Base-by-base conservation (phyloP, 2,888 invertebrate species). In the Eilema caniola region DNA sequence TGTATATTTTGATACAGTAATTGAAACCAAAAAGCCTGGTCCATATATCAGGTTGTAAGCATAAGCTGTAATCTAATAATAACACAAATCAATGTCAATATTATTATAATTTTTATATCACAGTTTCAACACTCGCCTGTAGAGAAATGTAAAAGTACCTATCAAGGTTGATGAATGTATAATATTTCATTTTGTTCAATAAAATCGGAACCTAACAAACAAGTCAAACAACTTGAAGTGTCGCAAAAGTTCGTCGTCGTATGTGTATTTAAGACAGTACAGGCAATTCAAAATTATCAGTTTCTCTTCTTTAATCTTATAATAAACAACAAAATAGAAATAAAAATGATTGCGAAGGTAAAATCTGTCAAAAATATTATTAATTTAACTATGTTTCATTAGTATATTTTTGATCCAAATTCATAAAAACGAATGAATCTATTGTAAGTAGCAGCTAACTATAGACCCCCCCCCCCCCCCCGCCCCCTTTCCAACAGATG, bases 261-360 rank as follows among this genome's bases (percentile, higher is more conserved):
- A 25, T 59, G n/a, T 56, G 59, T 66, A 66, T 66, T 57, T 57
- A 66, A 66, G 57, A 37, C 59, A 25, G 37, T 24, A 59, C 4
- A 37, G 31, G 10, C 41, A 41, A 56, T 41, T 66, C 0, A 16
- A 25, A 66, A 59, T 37, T 59, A 41, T 66, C 66, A 66, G 37
- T 66, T 59, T 24, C 25, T 20, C 11, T 37, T 59, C n/a, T 25
- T 59, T 25, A 0, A 7, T 25, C n/a, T 12, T 5, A 41, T 2
- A 37, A 25, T 66, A 59, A 25, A 59, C 66, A 28, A 12, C 37
- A 37, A 64, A 53, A 11, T 28, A n/a, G n/a, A 66, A 24, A 57
- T 23, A 16, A 66, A 66, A 66, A 66, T 66, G 66, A 25, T 59
- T 24, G 56, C 59, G 23, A 66, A 66, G 33, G 66, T 66, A 59